phyloP scores from a whole-genome alignment of 2,888 invertebrate genomes.

The Lagria hirta region DNA sequence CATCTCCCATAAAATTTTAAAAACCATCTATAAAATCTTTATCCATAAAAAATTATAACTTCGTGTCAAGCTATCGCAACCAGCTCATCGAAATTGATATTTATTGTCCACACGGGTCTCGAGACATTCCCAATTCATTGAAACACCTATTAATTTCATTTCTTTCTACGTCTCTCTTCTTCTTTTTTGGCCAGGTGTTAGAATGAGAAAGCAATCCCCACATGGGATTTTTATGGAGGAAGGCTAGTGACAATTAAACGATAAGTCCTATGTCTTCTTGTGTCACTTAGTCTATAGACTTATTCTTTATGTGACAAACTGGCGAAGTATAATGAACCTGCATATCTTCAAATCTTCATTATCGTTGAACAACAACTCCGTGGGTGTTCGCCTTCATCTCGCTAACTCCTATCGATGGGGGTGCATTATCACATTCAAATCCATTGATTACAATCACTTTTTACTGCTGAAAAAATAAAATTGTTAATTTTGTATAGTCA shows the following conservation, averaged over 20 bases:
- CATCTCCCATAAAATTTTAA: too few species aligned
- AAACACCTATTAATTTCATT: slow-evolving; percentile 21
- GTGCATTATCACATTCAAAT: slow-evolving; percentile 13
- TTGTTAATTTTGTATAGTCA: too few species aligned
- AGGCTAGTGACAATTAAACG: slow-evolving; percentile 22
- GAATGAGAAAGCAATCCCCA: slow-evolving; percentile 4
- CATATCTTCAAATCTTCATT: slow-evolving; percentile 43
- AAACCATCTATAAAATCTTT: slow-evolving; percentile 1
- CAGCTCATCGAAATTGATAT: slow-evolving; percentile 23
- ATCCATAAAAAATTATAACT: slow-evolving; percentile 28
- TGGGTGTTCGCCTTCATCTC: slow-evolving; percentile 30
- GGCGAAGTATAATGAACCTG: slow-evolving; percentile 41
- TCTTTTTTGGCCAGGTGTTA: slow-evolving; percentile 2
- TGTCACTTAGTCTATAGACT: slow-evolving; percentile 22
- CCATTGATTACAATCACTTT: slow-evolving; percentile 4
- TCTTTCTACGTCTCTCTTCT: slow-evolving; percentile 12
- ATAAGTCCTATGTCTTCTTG: slow-evolving; percentile 16
- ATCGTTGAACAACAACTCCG: slow-evolving; percentile 27
- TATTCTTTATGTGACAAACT: slow-evolving; percentile 37
- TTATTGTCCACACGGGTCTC: slow-evolving; percentile 14
- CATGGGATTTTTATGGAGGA: slow-evolving; percentile 17
- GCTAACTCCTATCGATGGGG: slow-evolving; percentile 11
- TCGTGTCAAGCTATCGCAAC: slow-evolving; percentile 14
- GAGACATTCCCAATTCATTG: slow-evolving; percentile 22
- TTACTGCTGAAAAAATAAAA: background rate